These are phyloP conservation scores for Tetranychus truncatus DNA, from an alignment of 2,888 invertebrate genomes.

Conservation along the genomic window DNA sequence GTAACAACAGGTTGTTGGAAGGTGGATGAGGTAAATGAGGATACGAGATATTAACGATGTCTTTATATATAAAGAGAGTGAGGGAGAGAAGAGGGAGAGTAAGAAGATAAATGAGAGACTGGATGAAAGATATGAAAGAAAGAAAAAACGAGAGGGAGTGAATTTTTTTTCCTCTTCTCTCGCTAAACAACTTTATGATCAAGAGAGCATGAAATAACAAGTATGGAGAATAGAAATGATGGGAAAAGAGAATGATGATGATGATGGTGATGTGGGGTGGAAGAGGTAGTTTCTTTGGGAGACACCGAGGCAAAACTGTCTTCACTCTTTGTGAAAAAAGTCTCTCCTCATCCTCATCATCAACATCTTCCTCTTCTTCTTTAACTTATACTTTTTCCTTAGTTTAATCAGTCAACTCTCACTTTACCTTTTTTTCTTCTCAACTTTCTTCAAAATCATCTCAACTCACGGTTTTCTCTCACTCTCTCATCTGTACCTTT, in stretches of 20 bases:
- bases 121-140: slow-evolving; percentile 2
- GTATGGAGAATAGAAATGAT: not conserved
- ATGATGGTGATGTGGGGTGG: not conserved
- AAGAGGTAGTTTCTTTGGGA: not conserved
- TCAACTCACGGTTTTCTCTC: not conserved
- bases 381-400: not conserved
- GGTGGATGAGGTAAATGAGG: not conserved
- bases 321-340: not conserved
- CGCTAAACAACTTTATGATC: not conserved
- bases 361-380: not conserved
- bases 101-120: not conserved
- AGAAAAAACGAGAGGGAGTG: slow-evolving; percentile 7
- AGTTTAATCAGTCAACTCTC: not conserved
- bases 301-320: not conserved
- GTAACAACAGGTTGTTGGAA: not conserved
- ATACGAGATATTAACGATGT: not conserved
- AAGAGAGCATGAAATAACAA: not conserved
- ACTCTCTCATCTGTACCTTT: slow-evolving; percentile 1
- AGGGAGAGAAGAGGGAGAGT: not conserved
- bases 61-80: slow-evolving; percentile 5
- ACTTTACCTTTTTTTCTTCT: not conserved
- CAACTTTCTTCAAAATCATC: not conserved
- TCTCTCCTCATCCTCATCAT: slow-evolving; percentile 4
- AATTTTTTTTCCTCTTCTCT: not conserved
- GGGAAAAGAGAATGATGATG: not conserved